A percentile compares a stretch with the other conserved stretches of the same genome.
Evolutionary conservation across 2,888 invertebrate genomes (phyloP).

Genomic region (Ecliptopera silaceata): DNA sequence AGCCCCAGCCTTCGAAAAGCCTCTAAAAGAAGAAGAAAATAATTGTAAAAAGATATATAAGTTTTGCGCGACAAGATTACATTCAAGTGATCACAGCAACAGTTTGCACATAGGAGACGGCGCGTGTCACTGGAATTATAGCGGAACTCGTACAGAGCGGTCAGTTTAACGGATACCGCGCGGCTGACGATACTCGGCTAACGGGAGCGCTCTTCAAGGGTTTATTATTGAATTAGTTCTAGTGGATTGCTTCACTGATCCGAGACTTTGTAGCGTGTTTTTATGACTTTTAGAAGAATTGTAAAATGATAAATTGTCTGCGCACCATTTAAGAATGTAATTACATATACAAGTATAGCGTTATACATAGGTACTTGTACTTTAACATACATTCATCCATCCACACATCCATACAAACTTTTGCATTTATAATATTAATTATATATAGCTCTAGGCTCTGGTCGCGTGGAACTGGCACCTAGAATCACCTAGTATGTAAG

Average conservation of each 20-base stretch:
- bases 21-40: neutral
- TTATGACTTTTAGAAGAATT: neutral
- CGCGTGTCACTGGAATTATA: slow-evolving; percentile 24
- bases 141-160: slow-evolving; percentile 23
- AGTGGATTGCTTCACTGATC: slow-evolving; percentile 5
- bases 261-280: neutral
- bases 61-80: slow-evolving; percentile 13
- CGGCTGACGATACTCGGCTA: slow-evolving; percentile 14
- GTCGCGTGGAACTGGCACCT: too few species aligned
- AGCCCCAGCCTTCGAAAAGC: too few species aligned
- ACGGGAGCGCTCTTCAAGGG: slow-evolving; percentile 16
- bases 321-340: too few species aligned
- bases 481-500: too few species aligned
- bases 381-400: too few species aligned
- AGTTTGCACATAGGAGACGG: slow-evolving; percentile 5
- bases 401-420: too few species aligned
- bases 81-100: slow-evolving; percentile 19
- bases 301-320: neutral
- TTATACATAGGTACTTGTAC: too few species aligned
- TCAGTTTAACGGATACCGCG: slow-evolving; percentile 26
- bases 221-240: slow-evolving; percentile 27
- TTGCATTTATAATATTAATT: too few species aligned
- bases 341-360: too few species aligned
- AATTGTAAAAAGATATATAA: neutral
- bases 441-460: too few species aligned